These are phyloP conservation scores for Sprattus sprattus DNA, from an alignment of 2,113 vertebrate genomes.

Conservation along the genomic window DNA sequence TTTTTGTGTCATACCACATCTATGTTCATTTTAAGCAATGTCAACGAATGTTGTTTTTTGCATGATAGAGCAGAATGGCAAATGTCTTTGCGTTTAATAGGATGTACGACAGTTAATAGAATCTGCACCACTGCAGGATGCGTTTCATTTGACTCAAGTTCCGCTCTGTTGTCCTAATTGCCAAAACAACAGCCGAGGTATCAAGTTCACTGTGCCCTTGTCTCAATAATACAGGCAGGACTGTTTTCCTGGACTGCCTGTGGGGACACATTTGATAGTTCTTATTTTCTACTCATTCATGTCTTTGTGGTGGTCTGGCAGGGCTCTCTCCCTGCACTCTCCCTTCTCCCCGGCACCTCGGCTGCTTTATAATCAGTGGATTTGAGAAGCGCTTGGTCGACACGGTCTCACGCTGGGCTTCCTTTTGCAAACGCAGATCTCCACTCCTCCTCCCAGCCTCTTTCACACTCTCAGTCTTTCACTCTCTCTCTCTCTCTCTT, in stretches of 20 bases:
- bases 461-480: slow-evolving; percentile 6
- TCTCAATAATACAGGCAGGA: slow-evolving; percentile 30
- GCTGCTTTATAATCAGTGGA: slow-evolving; percentile 39
- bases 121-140: slow-evolving; percentile 49
- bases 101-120: slow-evolving; percentile 38
- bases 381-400: slow-evolving; percentile 34
- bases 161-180: slow-evolving; percentile 46
- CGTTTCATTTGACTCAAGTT: slow-evolving; percentile 50
- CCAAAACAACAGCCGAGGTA: slow-evolving; percentile 23
- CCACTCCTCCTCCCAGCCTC: neutral
- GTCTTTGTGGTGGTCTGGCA: neutral
- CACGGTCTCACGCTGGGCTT: slow-evolving; percentile 34
- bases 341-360: neutral
- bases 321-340: neutral
- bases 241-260: slow-evolving; percentile 25
- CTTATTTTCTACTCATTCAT: slow-evolving; percentile 29
- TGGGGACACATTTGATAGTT: slow-evolving; percentile 40
- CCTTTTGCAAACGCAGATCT: neutral
- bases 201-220: slow-evolving; percentile 51
- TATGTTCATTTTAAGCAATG: neutral
- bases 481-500: neutral
- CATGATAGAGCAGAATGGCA: neutral
- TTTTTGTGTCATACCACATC: neutral
- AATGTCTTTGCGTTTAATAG: slow-evolving; percentile 6
- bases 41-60: slow-evolving; percentile 1